Percentiles rank a stretch among this genome's conserved stretches.
Conservation (phyloP, 2,113 vertebrate species). For the Cichladusa arquata region DNA sequence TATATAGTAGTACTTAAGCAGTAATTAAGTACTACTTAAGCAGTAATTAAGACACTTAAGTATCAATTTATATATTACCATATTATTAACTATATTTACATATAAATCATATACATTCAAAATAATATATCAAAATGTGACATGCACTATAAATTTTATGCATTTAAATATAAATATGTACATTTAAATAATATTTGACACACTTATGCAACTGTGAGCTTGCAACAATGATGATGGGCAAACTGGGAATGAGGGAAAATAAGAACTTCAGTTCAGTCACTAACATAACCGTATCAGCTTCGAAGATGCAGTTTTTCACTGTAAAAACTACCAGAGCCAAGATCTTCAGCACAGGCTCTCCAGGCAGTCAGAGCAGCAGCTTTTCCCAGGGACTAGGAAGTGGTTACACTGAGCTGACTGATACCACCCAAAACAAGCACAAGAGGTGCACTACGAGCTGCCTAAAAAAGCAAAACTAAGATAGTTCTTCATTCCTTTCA, state of each 20-base stretch:
- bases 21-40: too few species aligned
- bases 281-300: fast-evolving
- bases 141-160: too few species aligned
- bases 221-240: not conserved
- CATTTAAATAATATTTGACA: not conserved
- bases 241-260: not conserved
- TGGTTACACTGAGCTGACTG: not conserved
- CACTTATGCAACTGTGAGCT: not conserved
- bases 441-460: not conserved
- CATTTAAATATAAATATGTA: not conserved
- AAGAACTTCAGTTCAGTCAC: not conserved
- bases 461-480: not conserved
- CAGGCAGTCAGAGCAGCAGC: not conserved
- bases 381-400: not conserved
- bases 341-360: not conserved
- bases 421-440: fast-evolving
- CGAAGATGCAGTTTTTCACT: not conserved
- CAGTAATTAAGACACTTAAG: not conserved
- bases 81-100: not conserved
- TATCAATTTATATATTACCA: not conserved
- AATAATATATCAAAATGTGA: not conserved
- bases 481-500: not conserved
- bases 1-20: not conserved
- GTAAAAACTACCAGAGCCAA: not conserved
- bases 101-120: not conserved